Conservation (phyloP, 1,140 invertebrate species). For the Bilobella aurantiaca region DNA sequence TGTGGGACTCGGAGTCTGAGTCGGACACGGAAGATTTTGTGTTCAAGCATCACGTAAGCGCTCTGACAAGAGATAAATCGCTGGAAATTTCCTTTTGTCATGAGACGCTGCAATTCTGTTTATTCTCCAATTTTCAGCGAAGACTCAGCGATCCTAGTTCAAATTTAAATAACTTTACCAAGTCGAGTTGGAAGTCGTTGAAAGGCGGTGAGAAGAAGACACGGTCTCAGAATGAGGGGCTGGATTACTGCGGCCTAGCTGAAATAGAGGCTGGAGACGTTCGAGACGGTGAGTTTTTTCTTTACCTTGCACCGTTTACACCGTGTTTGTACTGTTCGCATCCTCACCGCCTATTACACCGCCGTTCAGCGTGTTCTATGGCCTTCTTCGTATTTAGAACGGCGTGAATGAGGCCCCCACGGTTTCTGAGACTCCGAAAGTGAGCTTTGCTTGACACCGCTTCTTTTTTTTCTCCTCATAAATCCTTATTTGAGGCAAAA, state of each 20-base stretch:
- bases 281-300: slow-evolving; percentile 61
- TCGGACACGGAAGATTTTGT: slow-evolving; percentile 72
- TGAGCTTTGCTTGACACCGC: background rate
- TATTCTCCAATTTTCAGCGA: slow-evolving; percentile 48
- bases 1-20: slow-evolving; percentile 78
- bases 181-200: slow-evolving; percentile 65
- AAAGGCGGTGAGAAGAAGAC: slow-evolving; percentile 46
- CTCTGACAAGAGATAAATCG: background rate
- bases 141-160: slow-evolving; percentile 86
- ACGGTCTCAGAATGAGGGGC: slow-evolving; percentile 80
- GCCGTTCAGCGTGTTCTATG: too few species aligned
- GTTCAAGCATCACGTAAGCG: slow-evolving; percentile 48
- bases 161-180: slow-evolving; percentile 78
- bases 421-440: too few species aligned
- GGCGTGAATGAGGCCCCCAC: too few species aligned
- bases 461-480: background rate
- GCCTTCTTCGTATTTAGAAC: too few species aligned
- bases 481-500: too few species aligned
- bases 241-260: slow-evolving; percentile 51
- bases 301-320: background rate
- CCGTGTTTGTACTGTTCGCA: too few species aligned
- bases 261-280: slow-evolving; percentile 91
- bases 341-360: too few species aligned
- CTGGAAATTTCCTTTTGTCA: background rate
- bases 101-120: background rate